phyloP scores from a whole-genome alignment of 2,888 invertebrate species.

The Eilema sororculum region DNA sequence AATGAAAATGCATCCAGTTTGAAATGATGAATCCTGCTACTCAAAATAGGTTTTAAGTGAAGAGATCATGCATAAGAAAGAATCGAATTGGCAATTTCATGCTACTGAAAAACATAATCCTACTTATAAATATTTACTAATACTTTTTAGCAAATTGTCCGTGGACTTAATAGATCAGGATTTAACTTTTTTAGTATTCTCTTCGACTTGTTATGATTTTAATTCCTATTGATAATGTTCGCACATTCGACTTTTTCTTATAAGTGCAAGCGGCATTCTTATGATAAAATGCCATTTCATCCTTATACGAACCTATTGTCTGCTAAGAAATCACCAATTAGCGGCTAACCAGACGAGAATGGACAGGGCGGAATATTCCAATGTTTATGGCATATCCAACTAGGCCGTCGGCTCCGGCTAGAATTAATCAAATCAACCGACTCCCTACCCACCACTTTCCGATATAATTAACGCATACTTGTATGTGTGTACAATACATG shows the following conservation, averaged over 20 bases:
- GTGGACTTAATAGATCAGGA: neutral
- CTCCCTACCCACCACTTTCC: conserved; percentile 86
- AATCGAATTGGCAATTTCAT: neutral
- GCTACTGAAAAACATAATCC: neutral
- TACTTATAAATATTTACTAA: too few species aligned
- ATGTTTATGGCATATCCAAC: conserved; percentile 81
- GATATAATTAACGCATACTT: conserved; percentile 86
- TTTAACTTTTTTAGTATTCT: neutral
- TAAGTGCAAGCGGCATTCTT: conserved; percentile 6
- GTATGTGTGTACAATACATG: conserved; percentile 83
- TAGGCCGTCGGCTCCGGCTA: conserved; percentile 80
- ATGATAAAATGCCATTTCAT: conserved; percentile 24
- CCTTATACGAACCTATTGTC: conserved; percentile 45
- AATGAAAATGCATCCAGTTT: too few species aligned
- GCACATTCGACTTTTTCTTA: conserved; percentile 2
- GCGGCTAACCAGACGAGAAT: conserved; percentile 62
- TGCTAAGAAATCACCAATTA: conserved; percentile 70
- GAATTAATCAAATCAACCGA: conserved; percentile 87
- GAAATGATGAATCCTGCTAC: too few species aligned
- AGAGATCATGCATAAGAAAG: too few species aligned
- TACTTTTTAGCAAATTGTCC: neutral
- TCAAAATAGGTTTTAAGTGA: too few species aligned
- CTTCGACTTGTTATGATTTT: neutral
- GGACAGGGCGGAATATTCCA: conserved; percentile 77
- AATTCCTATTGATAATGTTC: neutral